A percentile compares a stretch with the other conserved stretches of the same genome.
phyloP scores from a whole-genome alignment of 35 echinoderm and acorn worm species.

The Amphiura filiformis region DNA sequence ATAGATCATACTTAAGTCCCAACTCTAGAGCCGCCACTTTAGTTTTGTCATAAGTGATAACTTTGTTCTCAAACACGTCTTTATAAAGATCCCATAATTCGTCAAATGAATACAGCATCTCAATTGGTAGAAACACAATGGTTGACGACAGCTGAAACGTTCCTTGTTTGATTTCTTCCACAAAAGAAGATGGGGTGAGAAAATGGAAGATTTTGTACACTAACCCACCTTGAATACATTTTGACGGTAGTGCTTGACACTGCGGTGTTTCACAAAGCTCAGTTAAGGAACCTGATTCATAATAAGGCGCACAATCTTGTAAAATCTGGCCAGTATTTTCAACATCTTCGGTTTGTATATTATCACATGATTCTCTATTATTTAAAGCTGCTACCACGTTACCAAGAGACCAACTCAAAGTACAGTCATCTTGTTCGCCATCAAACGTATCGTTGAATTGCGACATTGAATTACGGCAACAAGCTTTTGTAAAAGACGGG shows the following conservation, averaged over 20 bases:
- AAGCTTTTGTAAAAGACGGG: background rate
- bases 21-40: conserved; percentile 41
- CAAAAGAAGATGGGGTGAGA: conserved; percentile 21
- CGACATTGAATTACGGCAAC: background rate
- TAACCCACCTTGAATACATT: conserved; percentile 30
- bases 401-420: conserved; percentile 68
- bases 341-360: conserved; percentile 40
- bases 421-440: background rate
- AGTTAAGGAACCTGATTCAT: background rate
- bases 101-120: background rate
- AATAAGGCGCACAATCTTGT: conserved; percentile 21
- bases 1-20: conserved; percentile 60
- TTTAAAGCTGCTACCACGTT: conserved; percentile 70
- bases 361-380: conserved; percentile 45
- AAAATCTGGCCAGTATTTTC: conserved; percentile 8
- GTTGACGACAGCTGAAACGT: conserved; percentile 16
- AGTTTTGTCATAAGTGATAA: conserved; percentile 24
- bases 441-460: background rate
- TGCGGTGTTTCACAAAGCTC: background rate
- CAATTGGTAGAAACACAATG: conserved; percentile 18
- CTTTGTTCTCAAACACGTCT: conserved; percentile 31
- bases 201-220: conserved; percentile 42
- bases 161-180: background rate
- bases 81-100: conserved; percentile 25
- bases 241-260: conserved; percentile 19